Evolutionary conservation across 1,140 invertebrate species (phyloP), one percentile per base, ranked within the genome.

Genomic region (Heliothis subflexa): DNA sequence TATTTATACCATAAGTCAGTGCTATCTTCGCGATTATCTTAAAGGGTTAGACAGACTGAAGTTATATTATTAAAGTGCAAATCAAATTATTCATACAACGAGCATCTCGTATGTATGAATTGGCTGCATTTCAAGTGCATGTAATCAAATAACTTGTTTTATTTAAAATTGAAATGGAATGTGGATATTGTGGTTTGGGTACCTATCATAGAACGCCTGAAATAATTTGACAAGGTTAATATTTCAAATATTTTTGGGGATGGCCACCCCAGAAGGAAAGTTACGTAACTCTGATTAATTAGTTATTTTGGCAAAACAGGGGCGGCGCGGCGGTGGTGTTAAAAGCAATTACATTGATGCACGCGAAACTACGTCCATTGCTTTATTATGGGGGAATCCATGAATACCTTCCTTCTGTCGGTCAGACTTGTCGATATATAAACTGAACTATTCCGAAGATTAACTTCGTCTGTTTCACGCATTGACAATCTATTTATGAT

Each of bases 201-300:
- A n/a, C n/a, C n/a, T n/a, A 66, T 66, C 16, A 3, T 12, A 47
- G 21, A 28, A 68, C 45, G 21, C 13, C 45, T 16, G 40, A 21
- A 49, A 2, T 7, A 33, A 25, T 75, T 62, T 49, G 55, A 75
- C 57, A 47, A 40, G 33, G 18, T 14, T 33, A 66, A 77, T 55
- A n/a, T 77, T 47, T 68, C 52, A 68, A 66, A 54, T 68, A 47
- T 13, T 45, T 77, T 68, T 68, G 52, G 74, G 61, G 50, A 18
- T 45, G 52, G 47, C 62, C 62, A 68, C 78, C 78, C 61, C 3
- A 73, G 59, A 75, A 76, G 62, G 47, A 70, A 76, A 80, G 72
- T 76, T 80, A 55, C 47, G 49, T 80, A 80, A 80, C 64, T 33
- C 73, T 75, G 78, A 80, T 80, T 80, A 80, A 80, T 80, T 80